Evolutionary conservation across 2,797 vertebrate genomes (phyloP).

Genomic region (Remorina albescens): DNA sequence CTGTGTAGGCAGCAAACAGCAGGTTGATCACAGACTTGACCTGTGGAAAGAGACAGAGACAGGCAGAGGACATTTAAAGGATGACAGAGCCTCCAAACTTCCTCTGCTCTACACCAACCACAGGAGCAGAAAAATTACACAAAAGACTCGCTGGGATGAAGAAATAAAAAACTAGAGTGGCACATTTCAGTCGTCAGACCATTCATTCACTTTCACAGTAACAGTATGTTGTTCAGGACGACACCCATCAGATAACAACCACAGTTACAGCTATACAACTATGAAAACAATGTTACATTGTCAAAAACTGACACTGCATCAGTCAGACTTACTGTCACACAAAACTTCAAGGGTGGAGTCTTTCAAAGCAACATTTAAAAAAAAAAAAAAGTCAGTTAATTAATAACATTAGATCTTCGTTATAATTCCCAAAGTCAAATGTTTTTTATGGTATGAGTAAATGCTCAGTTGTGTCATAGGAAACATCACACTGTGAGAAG

Average conservation of each 20-base stretch:
- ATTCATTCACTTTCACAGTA: background rate
- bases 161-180: background rate
- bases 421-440: too few species aligned
- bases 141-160: background rate
- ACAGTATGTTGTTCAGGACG: background rate
- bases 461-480: too few species aligned
- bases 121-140: background rate
- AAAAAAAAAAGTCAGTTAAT: too few species aligned
- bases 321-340: constrained; percentile 48
- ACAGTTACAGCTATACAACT: background rate
- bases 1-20: constrained; percentile 96
- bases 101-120: background rate
- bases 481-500: too few species aligned
- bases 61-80: constrained; percentile 19
- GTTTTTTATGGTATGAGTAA: too few species aligned
- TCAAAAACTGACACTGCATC: background rate
- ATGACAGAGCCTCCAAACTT: background rate
- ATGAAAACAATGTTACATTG: background rate
- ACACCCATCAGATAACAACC: background rate
- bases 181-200: background rate
- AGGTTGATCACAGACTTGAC: constrained; percentile 99
- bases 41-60: constrained; percentile 74
- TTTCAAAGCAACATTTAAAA: too few species aligned
- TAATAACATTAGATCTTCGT: too few species aligned
- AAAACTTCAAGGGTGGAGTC: too few species aligned